Evolutionary conservation across 2,113 vertebrate genomes (phyloP).

Genomic region (Catharus bicknelli): DNA sequence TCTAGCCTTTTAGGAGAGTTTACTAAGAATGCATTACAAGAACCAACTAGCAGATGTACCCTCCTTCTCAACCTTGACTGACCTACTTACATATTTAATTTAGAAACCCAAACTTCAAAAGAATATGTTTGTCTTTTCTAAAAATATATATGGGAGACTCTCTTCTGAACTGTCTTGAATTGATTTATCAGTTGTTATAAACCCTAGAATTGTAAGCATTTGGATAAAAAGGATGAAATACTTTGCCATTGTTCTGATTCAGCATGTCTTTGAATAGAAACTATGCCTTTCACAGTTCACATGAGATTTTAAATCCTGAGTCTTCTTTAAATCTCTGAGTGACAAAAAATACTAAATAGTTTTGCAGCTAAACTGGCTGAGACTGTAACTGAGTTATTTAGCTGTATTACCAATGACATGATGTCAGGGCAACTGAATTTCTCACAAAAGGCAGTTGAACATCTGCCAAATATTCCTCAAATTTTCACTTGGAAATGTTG

Average conservation of each 20-base stretch:
- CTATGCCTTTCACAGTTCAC: neutral
- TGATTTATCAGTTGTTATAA: constrained; percentile 40
- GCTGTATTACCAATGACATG: neutral
- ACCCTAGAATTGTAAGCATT: constrained; percentile 12
- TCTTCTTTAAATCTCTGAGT: neutral
- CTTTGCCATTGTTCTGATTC: neutral
- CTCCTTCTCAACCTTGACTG: constrained; percentile 9
- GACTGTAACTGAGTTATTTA: neutral
- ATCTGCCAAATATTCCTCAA: neutral
- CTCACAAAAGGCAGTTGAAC: neutral
- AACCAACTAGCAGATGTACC: constrained; percentile 39
- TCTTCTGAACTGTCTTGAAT: constrained; percentile 36
- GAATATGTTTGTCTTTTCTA: constrained; percentile 15
- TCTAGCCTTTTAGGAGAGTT: constrained; percentile 28
- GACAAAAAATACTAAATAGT: neutral
- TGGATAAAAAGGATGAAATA: neutral
- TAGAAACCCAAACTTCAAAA: constrained; percentile 47
- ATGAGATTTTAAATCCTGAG: neutral
- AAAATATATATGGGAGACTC: neutral
- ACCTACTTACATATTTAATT: constrained; percentile 62
- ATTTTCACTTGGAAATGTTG: neutral
- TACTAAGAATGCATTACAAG: constrained; percentile 50
- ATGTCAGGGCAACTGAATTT: neutral
- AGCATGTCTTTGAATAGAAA: neutral
- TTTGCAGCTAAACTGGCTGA: neutral